Conservation (phyloP, 2,113 vertebrate species). For the Psephotus haematonotus region DNA sequence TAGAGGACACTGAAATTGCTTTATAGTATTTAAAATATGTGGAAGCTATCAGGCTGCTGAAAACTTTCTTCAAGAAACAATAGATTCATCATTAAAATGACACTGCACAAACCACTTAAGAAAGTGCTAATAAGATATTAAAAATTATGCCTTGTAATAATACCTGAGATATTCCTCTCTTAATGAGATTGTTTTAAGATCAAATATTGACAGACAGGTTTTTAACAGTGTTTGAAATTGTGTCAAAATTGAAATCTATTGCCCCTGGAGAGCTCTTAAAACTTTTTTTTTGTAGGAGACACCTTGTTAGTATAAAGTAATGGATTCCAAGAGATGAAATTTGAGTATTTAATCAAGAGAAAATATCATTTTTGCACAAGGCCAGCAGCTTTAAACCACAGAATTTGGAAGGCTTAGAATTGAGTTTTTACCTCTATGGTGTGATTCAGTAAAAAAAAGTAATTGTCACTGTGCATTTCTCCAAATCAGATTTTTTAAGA, state of each 20-base stretch:
- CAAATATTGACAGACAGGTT: background rate
- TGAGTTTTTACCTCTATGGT: background rate
- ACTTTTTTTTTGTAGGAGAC: background rate
- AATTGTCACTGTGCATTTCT: background rate
- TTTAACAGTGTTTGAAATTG: conserved; percentile 7
- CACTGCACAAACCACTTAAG: background rate
- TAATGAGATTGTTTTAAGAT: conserved; percentile 31
- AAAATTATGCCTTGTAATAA: background rate
- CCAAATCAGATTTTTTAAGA: background rate
- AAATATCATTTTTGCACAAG: background rate
- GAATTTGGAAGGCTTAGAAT: background rate
- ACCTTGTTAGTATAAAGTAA: background rate
- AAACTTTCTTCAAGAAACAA: conserved; percentile 23
- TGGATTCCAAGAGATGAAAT: background rate
- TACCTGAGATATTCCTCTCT: background rate
- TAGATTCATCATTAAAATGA: background rate
- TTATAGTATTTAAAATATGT: background rate
- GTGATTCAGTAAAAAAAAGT: background rate
- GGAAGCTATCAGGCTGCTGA: background rate
- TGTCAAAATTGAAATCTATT: background rate
- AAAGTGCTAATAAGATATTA: background rate
- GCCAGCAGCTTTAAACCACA: background rate
- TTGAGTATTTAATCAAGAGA: background rate
- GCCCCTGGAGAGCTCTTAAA: background rate
- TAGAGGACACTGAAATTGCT: background rate